Conservation (phyloP, 2,113 vertebrate species). For the Aix galericulata region DNA sequence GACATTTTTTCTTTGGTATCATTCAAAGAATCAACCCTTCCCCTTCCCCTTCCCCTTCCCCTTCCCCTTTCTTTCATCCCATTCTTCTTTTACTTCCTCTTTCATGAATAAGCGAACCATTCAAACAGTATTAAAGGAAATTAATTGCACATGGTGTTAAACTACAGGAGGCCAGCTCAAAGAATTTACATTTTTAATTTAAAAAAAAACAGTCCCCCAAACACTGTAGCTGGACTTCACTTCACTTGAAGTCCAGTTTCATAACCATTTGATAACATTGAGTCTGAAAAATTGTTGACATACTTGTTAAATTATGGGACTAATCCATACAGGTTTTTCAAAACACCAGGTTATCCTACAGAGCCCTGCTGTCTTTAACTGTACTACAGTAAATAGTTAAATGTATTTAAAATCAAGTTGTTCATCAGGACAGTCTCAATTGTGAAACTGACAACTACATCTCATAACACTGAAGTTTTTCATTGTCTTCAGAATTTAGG, state of each 20-base stretch:
- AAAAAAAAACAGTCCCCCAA: neutral
- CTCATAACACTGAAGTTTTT: neutral
- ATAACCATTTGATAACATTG: neutral
- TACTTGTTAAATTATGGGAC: neutral
- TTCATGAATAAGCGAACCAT: neutral
- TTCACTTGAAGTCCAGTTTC: neutral
- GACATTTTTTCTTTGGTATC: neutral
- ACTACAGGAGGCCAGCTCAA: neutral
- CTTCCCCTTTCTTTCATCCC: neutral
- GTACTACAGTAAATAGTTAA: neutral
- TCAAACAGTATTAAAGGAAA: constrained; percentile 18
- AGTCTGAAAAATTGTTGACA: neutral
- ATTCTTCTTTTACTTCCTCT: neutral
- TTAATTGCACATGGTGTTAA: constrained; percentile 23
- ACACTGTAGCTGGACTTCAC: neutral
- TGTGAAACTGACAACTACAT: neutral
- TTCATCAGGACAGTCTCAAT: neutral
- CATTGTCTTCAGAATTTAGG: neutral
- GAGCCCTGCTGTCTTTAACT: neutral
- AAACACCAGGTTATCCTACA: neutral
- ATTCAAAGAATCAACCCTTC: neutral
- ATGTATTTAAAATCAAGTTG: neutral
- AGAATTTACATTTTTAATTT: constrained; percentile 8
- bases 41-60: no score
- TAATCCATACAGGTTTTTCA: neutral